Evolutionary conservation across 2,113 vertebrate species (phyloP), one percentile per base, ranked within the genome.

Genomic region (Rhipidura dahli): DNA sequence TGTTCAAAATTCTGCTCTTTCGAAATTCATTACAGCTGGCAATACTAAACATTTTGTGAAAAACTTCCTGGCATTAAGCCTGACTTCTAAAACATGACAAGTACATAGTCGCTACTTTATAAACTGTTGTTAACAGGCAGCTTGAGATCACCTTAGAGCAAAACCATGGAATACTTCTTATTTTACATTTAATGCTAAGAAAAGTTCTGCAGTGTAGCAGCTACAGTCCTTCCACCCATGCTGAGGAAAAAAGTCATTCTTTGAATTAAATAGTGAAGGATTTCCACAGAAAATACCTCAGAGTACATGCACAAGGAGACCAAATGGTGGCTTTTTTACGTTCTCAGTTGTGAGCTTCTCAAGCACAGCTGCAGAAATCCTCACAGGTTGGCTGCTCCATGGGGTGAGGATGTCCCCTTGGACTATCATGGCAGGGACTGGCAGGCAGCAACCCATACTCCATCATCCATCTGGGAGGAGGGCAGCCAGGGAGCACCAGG

Each of bases 21-120:
- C 65, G 56, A 89, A 93, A 89, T 56, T 73, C 9, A 37, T 84
- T 69, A 33, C 45, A 87, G 45, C 31, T 91, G 60, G 12, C 33
- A 83, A 35, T 91, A 77, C 54, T 81, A 91, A 64, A 72, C 40
- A 65, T 80, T 89, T 94, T 77, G 21, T 66, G 72, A 75, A 59
- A 70, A 86, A 54, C 31, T 23, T 68, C 4, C 49, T 79, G 44
- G 51, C 35, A 47, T 68, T 21, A 68, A 66, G 86, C 60, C 6
- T 0, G 2, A 13, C n/a, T 65, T 51, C 24, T 70, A 15, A 71
- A 69, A 86, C 2, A 1, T 71, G 42, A 71, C 53, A 86, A 73
- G 35, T 28, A 47, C 35, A 28, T 24, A 44, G 16, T 30, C 64
- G 17, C 19, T 60, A 24, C 31, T 71, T 75, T 39, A 44, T 50